Evolutionary conservation across 2,888 invertebrate species (phyloP), one percentile per base, ranked within the genome.

Genomic region (Malacosoma neustria): DNA sequence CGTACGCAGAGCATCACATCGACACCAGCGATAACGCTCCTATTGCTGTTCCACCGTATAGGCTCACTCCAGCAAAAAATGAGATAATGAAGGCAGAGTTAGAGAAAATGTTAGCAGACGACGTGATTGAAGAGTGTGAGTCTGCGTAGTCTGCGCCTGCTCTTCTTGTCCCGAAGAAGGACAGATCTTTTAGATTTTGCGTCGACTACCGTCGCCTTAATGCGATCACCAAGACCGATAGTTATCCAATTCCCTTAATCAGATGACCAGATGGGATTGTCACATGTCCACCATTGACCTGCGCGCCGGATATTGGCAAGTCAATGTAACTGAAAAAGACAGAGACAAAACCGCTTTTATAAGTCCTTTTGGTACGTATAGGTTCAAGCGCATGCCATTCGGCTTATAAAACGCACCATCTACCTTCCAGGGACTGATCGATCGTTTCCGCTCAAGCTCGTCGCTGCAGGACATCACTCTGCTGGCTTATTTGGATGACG

Each of bases 201-300:
- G 42, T 69, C 0, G 67, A 71, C 35, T 72, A 68, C 32, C 48
- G 65, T 3, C 34, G 38, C 4, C 22, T 57, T 1, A 54, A 56
- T 31, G 34, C 43, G 0, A 42, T 55, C 3, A 60, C 58, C 0
- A 35, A 30, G 3, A 40, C 54, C 14, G 49, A 54, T 49, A 15
- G 48, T 46, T 75, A 75, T 35, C 71, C 69, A 1, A 36, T 72
- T 2, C 74, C 74, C 1, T 38, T 62, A 6, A 65, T 73, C n/a
- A 31, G 73, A 73, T 12, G 56, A 58, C 30, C 31, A 29, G 33
- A 35, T 1, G 53, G 57, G 0, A 59, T 56, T 14, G 43, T 46
- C 0, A 51, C 43, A 57, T 60, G 54, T 38, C 39, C 1, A 48
- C 52, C 2, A 34, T 61, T 1, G 57, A 60, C 35, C 39, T 22